These are phyloP conservation scores for Norana najaformis DNA, from an alignment of 2,888 invertebrate species.

Conservation along the genomic window DNA sequence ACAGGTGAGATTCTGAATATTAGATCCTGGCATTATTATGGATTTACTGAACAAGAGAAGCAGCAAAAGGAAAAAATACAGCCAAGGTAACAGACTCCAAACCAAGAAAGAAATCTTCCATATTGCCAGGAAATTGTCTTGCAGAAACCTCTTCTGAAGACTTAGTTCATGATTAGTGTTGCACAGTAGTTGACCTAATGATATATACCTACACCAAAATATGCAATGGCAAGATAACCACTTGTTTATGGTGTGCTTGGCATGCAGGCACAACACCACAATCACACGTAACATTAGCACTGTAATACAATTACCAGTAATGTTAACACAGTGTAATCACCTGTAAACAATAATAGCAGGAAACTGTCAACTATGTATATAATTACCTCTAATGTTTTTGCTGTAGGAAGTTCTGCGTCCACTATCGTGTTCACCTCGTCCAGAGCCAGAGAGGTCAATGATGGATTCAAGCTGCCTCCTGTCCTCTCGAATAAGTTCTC, in stretches of 20 bases:
- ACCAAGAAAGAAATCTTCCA: no score
- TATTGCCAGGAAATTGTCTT: no score
- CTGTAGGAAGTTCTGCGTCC: constrained; percentile 18
- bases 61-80: neutral
- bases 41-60: neutral
- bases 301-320: neutral
- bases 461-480: neutral
- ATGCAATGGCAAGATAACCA: neutral
- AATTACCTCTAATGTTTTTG: neutral
- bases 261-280: neutral
- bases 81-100: neutral
- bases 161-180: no score
- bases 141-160: no score
- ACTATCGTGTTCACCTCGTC: neutral
- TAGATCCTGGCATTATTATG: neutral
- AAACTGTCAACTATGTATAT: neutral
- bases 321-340: neutral
- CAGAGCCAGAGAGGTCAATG: constrained; percentile 8
- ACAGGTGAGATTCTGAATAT: neutral
- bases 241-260: neutral
- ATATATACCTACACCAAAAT: neutral
- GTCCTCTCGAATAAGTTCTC: constrained; percentile 23
- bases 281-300: neutral
- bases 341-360: neutral
- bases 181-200: no score